These are phyloP conservation scores for Ceyx erithaca DNA, from an alignment of 2,797 vertebrate species.

Conservation along the genomic window DNA sequence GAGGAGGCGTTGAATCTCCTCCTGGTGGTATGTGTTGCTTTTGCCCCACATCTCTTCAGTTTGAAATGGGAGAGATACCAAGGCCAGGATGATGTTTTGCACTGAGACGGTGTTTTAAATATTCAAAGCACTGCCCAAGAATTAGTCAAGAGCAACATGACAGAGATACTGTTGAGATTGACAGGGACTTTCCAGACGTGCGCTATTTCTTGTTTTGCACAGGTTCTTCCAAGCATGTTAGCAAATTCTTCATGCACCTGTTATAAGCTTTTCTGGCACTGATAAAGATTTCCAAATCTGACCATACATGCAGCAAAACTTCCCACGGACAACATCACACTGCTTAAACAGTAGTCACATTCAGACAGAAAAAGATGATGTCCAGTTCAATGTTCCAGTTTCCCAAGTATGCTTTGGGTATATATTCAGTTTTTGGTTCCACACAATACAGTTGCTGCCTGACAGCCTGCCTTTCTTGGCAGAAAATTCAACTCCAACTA, in stretches of 20 bases:
- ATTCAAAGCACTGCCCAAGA: neutral
- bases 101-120: neutral
- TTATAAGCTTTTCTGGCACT: slow-evolving; percentile 42
- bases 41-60: accelerated
- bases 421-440: neutral
- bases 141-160: accelerated
- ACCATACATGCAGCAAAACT: slow-evolving; percentile 66
- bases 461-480: slow-evolving; percentile 11
- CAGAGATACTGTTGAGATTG: neutral
- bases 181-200: neutral
- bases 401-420: slow-evolving; percentile 45
- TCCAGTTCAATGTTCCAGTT: slow-evolving; percentile 28
- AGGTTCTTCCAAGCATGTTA: neutral
- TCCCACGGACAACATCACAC: slow-evolving; percentile 63
- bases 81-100: neutral
- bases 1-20: slow-evolving; percentile 67
- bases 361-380: slow-evolving; percentile 63
- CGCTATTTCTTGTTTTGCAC: neutral
- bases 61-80: neutral
- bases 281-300: slow-evolving; percentile 60
- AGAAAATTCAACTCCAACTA: slow-evolving; percentile 33
- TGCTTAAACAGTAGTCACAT: slow-evolving; percentile 74
- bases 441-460: neutral
- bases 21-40: neutral
- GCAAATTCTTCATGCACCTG: slow-evolving; percentile 74